Evolutionary conservation across 2,888 invertebrate genomes (phyloP).

Genomic region (Osedax frankpressi): DNA sequence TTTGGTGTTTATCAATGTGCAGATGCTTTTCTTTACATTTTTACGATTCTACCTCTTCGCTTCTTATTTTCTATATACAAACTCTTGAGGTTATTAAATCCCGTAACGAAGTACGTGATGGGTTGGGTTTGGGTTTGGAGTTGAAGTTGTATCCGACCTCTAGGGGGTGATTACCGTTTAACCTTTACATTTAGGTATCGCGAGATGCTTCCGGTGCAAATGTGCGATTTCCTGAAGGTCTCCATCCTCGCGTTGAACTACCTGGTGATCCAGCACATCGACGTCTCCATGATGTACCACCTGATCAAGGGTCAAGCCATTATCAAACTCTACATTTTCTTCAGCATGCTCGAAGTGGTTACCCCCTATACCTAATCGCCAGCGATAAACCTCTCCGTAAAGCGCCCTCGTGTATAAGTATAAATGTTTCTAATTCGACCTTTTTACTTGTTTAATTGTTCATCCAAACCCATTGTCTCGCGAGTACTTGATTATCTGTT

Average conservation of each 20-base stretch:
- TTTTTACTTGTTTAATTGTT: too few species aligned
- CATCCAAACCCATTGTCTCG: too few species aligned
- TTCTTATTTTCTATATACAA: conserved; percentile 48
- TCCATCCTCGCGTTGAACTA: conserved; percentile 70
- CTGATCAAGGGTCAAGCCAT: conserved; percentile 79
- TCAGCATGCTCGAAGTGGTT: conserved; percentile 90
- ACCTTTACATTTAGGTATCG: conserved; percentile 16
- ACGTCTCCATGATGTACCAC: conserved; percentile 95
- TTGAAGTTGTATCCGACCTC: too few species aligned
- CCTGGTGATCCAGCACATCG: conserved; percentile 70
- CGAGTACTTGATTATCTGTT: too few species aligned
- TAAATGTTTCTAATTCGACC: too few species aligned
- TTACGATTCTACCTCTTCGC: conserved; percentile 87
- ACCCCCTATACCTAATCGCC: too few species aligned
- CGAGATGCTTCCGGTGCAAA: conserved; percentile 51
- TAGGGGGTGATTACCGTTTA: too few species aligned
- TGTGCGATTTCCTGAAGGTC: conserved; percentile 90
- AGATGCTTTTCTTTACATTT: conserved; percentile 91
- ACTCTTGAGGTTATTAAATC: background rate
- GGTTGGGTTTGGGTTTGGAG: too few species aligned
- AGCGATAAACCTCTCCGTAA: background rate
- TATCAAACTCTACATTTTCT: conserved; percentile 96
- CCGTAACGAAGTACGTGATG: too few species aligned
- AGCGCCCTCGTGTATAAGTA: background rate
- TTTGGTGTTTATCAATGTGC: conserved; percentile 59